Base-by-base conservation (phyloP, 2,888 invertebrate species). In the Brenthis daphne region DNA sequence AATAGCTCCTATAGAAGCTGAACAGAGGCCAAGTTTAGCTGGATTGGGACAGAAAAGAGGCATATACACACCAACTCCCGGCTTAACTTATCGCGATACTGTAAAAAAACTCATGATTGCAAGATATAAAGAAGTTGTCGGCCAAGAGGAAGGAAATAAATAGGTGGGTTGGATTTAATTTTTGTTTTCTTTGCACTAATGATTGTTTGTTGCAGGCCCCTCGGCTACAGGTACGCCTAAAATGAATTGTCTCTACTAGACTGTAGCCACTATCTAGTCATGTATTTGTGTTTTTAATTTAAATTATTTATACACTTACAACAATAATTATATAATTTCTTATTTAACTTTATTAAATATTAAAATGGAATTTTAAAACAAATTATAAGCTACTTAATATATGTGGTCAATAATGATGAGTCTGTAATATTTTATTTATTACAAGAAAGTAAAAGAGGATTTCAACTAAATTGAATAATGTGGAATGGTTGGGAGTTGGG, bases 31-130 rank as follows among this genome's bases (percentile, higher is more conserved):
- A 4, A 94, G 94, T 65, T 95, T 96, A 24, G 98, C 97, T 3
- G 99, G 99, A 0, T 91, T 99, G 50, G 99, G 99, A 0, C 96
- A 96, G 71, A 96, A 97, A 84, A 93, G 96, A 57, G 95, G 96
- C 24, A 95, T 96, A 20, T 96, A 96, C 82, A 96, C 95, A 56
- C 95, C 96, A 0, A 94, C 96, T 71, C 97, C 97, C 0, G 97
- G 97, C 20, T 96, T 97, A 82, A 96, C 97, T 0, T 98, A 98
- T 84, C 95, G 97, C 89, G 97, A 97, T 80, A 97, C 97, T 70
- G 97, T 98, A 0, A 97, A 97, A 85, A 97, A 97, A 86, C 95
- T 97, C 84, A 97, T 97, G 96, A 96, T 96, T 80, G 97, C 97
- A 0, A 94, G 98, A 80, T 98, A 97, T 83, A 96, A 97, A 84